Conservation (phyloP, 2,888 invertebrate genomes). For the Apomyelois bistriatella region DNA sequence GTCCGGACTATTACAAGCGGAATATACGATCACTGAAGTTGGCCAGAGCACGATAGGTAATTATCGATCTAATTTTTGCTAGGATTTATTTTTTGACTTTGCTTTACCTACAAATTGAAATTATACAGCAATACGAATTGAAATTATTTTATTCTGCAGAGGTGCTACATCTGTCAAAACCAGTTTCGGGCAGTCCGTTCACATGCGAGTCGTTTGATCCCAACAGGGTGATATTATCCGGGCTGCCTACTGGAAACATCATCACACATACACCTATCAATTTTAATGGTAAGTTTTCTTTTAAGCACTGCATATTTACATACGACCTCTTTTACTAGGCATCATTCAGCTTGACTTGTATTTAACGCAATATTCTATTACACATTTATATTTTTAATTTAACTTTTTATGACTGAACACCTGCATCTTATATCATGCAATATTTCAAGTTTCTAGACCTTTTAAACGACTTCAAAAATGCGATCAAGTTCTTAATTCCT, state of each 20-base stretch:
- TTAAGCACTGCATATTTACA: not conserved
- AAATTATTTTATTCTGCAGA: slow-evolving; percentile 83
- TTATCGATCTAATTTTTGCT: slow-evolving; percentile 5
- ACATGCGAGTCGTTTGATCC: slow-evolving; percentile 95
- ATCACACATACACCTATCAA: slow-evolving; percentile 91
- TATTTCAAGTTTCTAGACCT: too few relatives aligned
- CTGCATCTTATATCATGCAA: too few relatives aligned
- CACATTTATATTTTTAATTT: too few relatives aligned
- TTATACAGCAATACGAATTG: too few relatives aligned
- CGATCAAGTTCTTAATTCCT: too few relatives aligned
- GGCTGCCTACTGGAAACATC: slow-evolving; percentile 86
- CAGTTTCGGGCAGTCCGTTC: slow-evolving; percentile 95
- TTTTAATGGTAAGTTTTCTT: slow-evolving; percentile 82
- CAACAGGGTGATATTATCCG: slow-evolving; percentile 88
- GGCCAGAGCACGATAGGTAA: slow-evolving; percentile 84
- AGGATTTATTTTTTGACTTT: too few relatives aligned
- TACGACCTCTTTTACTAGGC: too few relatives aligned
- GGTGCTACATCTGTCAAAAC: slow-evolving; percentile 93
- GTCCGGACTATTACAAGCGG: slow-evolving; percentile 96
- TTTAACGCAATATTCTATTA: too few relatives aligned
- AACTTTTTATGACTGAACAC: too few relatives aligned
- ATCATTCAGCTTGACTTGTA: too few relatives aligned
- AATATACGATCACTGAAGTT: slow-evolving; percentile 91
- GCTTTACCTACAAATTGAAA: too few relatives aligned
- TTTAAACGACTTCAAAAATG: too few relatives aligned